These are phyloP conservation scores for Bostrychus sinensis DNA, from an alignment of 2,113 vertebrate species.

Conservation along the genomic window DNA sequence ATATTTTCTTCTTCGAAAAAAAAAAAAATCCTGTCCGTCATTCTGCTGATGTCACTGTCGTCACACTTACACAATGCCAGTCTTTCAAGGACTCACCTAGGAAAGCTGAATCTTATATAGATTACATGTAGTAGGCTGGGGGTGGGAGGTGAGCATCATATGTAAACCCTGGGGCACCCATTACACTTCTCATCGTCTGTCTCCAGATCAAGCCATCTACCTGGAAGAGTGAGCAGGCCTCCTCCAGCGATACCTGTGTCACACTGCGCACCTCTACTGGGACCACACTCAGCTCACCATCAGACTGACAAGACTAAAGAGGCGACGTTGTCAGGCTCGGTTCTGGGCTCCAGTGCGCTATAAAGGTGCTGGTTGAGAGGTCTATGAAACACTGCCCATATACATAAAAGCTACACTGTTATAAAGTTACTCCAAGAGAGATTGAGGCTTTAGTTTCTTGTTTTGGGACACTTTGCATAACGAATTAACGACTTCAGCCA, in stretches of 20 bases:
- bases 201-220: constrained; percentile 64
- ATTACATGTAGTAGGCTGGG: background rate
- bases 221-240: constrained; percentile 73
- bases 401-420: background rate
- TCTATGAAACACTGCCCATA: background rate
- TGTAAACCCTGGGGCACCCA: constrained; percentile 67
- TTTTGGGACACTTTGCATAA: background rate
- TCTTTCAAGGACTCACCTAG: background rate
- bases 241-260: constrained; percentile 53
- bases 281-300: constrained; percentile 17
- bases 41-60: background rate
- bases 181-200: constrained; percentile 55
- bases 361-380: background rate
- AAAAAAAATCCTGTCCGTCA: constrained; percentile 17
- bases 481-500: background rate
- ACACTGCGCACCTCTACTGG: constrained; percentile 22
- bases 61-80: background rate
- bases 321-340: too few relatives aligned
- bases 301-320: background rate
- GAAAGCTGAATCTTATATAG: background rate
- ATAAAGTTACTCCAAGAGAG: too few relatives aligned
- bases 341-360: too few relatives aligned
- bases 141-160: constrained; percentile 64
- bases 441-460: background rate
- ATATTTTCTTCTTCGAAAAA: background rate